Percentiles rank a stretch among this genome's conserved stretches.
phyloP scores from a whole-genome alignment of 2,888 invertebrate species.

The Drosophila nr. perissopoda region DNA sequence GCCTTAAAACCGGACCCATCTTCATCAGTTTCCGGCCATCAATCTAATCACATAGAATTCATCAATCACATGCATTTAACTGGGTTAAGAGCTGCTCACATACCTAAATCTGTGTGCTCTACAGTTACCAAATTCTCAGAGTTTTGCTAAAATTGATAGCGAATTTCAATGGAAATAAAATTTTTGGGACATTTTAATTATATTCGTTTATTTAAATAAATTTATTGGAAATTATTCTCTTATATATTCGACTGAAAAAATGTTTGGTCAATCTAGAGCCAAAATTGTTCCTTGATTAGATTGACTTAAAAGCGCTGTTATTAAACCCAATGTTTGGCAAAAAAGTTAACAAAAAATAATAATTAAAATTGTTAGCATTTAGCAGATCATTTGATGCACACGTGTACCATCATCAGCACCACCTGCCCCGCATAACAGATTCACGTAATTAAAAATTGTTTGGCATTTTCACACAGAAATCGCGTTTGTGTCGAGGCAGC shows the following conservation, averaged over 20 bases:
- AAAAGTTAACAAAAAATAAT: not conserved
- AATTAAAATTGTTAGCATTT: constrained; percentile 7
- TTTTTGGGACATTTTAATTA: not conserved
- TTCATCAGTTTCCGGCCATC: constrained; percentile 13
- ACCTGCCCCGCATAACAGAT: constrained; percentile 34
- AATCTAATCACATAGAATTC: constrained; percentile 41
- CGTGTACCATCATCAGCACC: not conserved
- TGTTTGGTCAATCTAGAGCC: too few species aligned
- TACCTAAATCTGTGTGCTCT: not conserved
- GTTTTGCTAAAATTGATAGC: not conserved
- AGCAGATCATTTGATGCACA: constrained; percentile 26
- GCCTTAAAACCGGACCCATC: constrained; percentile 1
- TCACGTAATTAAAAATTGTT: constrained; percentile 75
- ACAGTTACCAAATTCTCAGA: not conserved
- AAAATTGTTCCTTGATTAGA: too few species aligned
- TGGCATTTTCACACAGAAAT: constrained; percentile 60
- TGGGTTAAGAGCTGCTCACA: not conserved
- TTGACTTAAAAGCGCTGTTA: too few species aligned
- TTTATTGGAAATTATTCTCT: not conserved
- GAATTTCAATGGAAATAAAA: not conserved
- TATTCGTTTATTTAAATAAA: not conserved
- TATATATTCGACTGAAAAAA: too few species aligned
- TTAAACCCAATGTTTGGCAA: too few species aligned
- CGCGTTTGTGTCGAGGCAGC: constrained; percentile 37
- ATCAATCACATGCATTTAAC: constrained; percentile 34